Percentiles rank a stretch among this genome's conserved stretches.
Evolutionary conservation across 2,888 invertebrate genomes (phyloP).

Genomic region (Drosophila sordidula): DNA sequence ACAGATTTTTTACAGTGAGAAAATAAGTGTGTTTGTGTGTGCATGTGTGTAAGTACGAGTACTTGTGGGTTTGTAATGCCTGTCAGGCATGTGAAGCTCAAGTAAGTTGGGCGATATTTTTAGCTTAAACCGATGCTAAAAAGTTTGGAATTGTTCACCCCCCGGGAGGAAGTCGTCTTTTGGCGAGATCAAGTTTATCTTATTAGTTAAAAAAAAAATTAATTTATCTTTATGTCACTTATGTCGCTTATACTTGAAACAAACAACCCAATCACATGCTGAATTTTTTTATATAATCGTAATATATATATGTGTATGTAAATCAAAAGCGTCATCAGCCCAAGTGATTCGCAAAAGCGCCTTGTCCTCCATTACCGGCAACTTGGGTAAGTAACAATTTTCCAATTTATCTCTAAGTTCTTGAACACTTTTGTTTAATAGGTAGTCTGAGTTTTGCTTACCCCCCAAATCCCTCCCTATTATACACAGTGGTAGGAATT

Average conservation of each 20-base stretch:
- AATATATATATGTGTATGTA: constrained; percentile 80
- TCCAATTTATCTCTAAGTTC: constrained; percentile 55
- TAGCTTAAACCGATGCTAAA: constrained; percentile 6
- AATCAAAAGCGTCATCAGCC: constrained; percentile 85
- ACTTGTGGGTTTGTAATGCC: constrained; percentile 15
- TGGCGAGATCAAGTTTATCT: constrained; percentile 9
- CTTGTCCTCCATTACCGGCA: constrained; percentile 95
- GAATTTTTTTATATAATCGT: constrained; percentile 66
- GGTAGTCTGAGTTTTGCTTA: constrained; percentile 60
- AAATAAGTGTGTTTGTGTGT: constrained; percentile 25
- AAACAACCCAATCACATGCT: constrained; percentile 63
- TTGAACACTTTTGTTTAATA: constrained; percentile 61
- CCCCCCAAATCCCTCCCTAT: constrained; percentile 11
- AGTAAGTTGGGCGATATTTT: constrained; percentile 13
- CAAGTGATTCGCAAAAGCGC: constrained; percentile 91
- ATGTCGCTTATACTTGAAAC: constrained; percentile 48
- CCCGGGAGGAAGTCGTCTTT: constrained; percentile 19
- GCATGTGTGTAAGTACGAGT: constrained; percentile 50
- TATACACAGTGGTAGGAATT: constrained; percentile 28
- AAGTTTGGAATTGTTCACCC: constrained; percentile 25
- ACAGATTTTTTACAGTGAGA: constrained; percentile 54
- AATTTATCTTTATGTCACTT: constrained; percentile 37
- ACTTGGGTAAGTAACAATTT: constrained; percentile 92
- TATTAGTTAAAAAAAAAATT: constrained; percentile 31
- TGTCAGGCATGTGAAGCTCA: not conserved